Evolutionary conservation across 2,888 invertebrate species (phyloP), one percentile per base, ranked within the genome.

Genomic region (Caenorhabditis uteleia): DNA sequence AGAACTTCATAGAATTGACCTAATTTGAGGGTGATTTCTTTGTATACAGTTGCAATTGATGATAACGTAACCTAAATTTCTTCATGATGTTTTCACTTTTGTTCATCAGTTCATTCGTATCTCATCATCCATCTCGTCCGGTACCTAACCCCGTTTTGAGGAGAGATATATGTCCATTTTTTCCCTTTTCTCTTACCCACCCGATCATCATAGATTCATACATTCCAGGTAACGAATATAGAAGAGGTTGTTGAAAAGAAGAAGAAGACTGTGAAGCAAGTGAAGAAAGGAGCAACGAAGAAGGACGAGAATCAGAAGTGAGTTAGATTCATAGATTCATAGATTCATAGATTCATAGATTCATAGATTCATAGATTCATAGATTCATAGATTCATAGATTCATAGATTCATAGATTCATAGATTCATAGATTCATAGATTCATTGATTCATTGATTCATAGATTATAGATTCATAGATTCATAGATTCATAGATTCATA

Each of bases 41-140:
- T 18, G 14, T 34, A 5, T 7, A 23, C 1, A 43, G 42, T 51
- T 53, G 46, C 55, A 55, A 61, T 23, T 18, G 42, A 36, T 54
- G 55, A 61, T 47, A 56, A 61, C 62, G 62, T 56, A 62, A 62
- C 62, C 62, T 47, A 62, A 62, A 54, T 60, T 62, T 61, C 49
- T 60, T 42, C 39, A 29, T 36, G 26, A 29, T 46, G 27, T 47
- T 26, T 53, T 33, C 42, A 20, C 39, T 45, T 20, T 21, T 43
- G 38, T 20, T 48, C 39, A 33, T 33, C 48, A 27, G 7, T 10
- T 21, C 43, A 1, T 43, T 21, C 12, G 2, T 29, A 21, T 25
- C 45, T 40, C 38, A 45, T 45, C 36, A 18, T 14, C 21, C 20
- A 18, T 16, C 18, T 36, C n/a, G 23, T 31, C 38, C 20, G 29